Base-by-base conservation (phyloP, 1,140 invertebrate genomes). In the Panagrolaimus sp. region DNA sequence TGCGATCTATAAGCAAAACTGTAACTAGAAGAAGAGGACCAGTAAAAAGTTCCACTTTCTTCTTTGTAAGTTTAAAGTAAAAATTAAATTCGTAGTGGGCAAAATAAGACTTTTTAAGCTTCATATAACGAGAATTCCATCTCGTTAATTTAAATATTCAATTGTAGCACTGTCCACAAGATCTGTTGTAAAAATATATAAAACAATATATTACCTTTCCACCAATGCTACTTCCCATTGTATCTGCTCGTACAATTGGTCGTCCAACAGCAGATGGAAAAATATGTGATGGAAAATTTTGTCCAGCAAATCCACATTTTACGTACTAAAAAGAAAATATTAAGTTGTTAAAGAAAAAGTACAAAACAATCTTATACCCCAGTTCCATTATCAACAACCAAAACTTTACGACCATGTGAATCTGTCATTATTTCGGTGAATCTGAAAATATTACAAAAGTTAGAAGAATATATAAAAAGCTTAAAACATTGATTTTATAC, bases 181-280 rank as follows among this genome's bases (percentile, higher is more conserved):
- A n/a, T n/a, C n/a, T n/a, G n/a, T n/a, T n/a, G n/a, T n/a, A n/a
- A 51, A 66, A 45, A 31, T 44, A 53, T 38, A 69, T 57, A 66
- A 65, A 27, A 14, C 1, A 1, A 63, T 65, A 62, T n/a, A 63
- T 23, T 8, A n/a, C 16, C 31, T 27, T 63, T 66, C 31, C n/a
- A 38, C 31, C 31, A 38, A 63, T 23, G 43, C 9, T 57, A 23
- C 23, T 27, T 38, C 51, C 31, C 20, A 14, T 43, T 44, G 38
- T 25, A 25, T 45, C 20, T 67, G 23, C 25, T 85, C 95, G 87
- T 74, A 99, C 94, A 74, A 98, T 96, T 9, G 96, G 96, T 82
- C 96, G 87, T 67, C 96, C 96, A 63, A 99, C 94, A 88, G 98
- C 90, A 2, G 95, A 98, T 46, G 96, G 96, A 85, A 99, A 99